Evolutionary conservation across 2,888 invertebrate species (phyloP).

Genomic region (Ptychoptera contaminata): DNA sequence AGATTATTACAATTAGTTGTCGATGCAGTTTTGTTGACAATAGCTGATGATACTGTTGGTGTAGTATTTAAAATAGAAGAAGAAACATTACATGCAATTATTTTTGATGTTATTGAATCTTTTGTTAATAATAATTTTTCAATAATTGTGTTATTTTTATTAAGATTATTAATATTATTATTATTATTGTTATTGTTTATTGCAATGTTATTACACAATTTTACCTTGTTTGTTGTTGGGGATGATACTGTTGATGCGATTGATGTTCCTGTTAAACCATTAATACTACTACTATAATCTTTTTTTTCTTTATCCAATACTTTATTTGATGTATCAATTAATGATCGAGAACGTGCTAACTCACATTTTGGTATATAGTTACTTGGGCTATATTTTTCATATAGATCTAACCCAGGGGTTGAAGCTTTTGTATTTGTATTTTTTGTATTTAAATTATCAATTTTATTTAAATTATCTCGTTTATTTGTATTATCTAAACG

Average conservation of each 20-base stretch:
- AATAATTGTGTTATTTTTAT: neutral
- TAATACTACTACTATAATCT: conserved; percentile 9
- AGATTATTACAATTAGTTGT: no score
- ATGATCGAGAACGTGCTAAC: conserved; percentile 33
- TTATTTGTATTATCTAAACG: conserved; percentile 9
- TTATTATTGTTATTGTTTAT: conserved; percentile 3
- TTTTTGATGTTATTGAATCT: no score
- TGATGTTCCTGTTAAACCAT: conserved; percentile 7
- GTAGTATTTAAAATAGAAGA: neutral
- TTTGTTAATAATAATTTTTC: no score
- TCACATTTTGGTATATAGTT: conserved; percentile 49
- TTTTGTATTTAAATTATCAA: conserved; percentile 13
- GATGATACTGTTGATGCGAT: conserved; percentile 10
- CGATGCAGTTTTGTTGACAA: neutral
- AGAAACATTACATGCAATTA: neutral
- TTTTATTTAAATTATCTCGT: neutral
- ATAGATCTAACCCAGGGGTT: conserved; percentile 49
- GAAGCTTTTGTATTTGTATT: conserved; percentile 23
- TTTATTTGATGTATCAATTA: conserved; percentile 17
- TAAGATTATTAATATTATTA: conserved; percentile 2
- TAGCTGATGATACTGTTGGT: conserved; percentile 6
- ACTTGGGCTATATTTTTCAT: conserved; percentile 59
- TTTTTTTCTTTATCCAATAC: conserved; percentile 1
- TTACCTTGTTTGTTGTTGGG: conserved; percentile 11
- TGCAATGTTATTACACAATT: conserved; percentile 7